Conservation (phyloP, 2,113 vertebrate genomes). For the Polyodon spathula region DNA sequence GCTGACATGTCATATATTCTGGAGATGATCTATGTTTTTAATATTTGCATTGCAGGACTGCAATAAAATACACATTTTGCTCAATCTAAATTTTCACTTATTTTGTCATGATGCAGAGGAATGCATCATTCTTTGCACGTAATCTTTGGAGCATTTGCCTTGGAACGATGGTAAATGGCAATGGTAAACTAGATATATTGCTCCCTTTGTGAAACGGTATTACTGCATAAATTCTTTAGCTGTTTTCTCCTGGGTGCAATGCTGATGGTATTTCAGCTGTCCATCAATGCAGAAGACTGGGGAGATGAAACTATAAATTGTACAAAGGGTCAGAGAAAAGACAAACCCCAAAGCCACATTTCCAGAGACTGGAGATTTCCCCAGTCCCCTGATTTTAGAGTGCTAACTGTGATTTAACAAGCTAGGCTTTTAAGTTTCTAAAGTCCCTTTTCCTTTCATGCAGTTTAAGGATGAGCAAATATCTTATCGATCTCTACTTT, state of each 20-base stretch:
- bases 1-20: no score
- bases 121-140: no score
- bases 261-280: conserved; percentile 10
- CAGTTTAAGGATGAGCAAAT: no score
- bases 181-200: conserved; percentile 18
- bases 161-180: conserved; percentile 7
- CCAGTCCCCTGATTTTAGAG: not conserved
- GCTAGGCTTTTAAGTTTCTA: no score
- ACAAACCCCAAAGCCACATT: not conserved
- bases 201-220: conserved; percentile 19
- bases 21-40: no score
- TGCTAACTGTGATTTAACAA: no score
- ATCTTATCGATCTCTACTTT: no score
- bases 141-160: not conserved
- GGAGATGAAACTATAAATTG: not conserved
- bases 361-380: not conserved
- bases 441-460: no score
- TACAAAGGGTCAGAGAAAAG: conserved; percentile 9
- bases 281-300: conserved; percentile 1
- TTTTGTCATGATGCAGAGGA: no score
- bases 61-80: no score
- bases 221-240: conserved; percentile 9
- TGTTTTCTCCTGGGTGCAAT: conserved; percentile 19
- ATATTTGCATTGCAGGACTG: no score
- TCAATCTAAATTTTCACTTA: no score